These are phyloP conservation scores for Spialia ferax DNA, from an alignment of 2,888 invertebrate species.

Conservation along the genomic window DNA sequence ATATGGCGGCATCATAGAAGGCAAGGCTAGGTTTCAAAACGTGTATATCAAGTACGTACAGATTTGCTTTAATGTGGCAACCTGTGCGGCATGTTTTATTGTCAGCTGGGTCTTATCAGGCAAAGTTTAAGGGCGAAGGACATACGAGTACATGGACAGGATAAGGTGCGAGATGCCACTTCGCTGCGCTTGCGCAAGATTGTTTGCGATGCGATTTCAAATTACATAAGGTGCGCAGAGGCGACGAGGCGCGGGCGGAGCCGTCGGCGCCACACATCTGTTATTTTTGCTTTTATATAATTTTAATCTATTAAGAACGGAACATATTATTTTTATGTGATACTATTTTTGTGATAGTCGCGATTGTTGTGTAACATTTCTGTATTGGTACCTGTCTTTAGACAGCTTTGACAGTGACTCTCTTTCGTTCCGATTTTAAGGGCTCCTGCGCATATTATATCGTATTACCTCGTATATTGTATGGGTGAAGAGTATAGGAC, in stretches of 20 bases:
- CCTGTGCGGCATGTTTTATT: too few species aligned
- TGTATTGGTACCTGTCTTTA: slow-evolving; percentile 32
- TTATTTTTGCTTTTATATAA: slow-evolving; percentile 64
- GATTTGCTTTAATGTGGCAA: too few species aligned
- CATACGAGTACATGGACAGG: neutral
- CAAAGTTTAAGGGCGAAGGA: neutral
- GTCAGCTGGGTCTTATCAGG: too few species aligned
- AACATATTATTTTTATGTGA: slow-evolving; percentile 64
- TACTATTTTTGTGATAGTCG: slow-evolving; percentile 57
- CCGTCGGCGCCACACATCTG: slow-evolving; percentile 42
- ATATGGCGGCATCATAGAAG: neutral
- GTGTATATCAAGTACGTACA: too few species aligned
- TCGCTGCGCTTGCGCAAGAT: slow-evolving; percentile 10
- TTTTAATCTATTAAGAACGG: slow-evolving; percentile 70
- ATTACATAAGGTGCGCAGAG: neutral
- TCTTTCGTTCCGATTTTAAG: neutral
- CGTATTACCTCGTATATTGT: too few species aligned
- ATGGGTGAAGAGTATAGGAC: too few species aligned
- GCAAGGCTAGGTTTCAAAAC: too few species aligned
- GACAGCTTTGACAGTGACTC: neutral
- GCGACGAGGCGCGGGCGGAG: slow-evolving; percentile 13
- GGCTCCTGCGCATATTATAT: neutral
- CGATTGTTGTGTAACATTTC: slow-evolving; percentile 51
- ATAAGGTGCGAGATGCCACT: neutral
- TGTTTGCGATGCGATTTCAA: slow-evolving; percentile 2